These are phyloP conservation scores for Gallinago paraguaiae DNA, from an alignment of 2,113 vertebrate species.

Conservation along the genomic window DNA sequence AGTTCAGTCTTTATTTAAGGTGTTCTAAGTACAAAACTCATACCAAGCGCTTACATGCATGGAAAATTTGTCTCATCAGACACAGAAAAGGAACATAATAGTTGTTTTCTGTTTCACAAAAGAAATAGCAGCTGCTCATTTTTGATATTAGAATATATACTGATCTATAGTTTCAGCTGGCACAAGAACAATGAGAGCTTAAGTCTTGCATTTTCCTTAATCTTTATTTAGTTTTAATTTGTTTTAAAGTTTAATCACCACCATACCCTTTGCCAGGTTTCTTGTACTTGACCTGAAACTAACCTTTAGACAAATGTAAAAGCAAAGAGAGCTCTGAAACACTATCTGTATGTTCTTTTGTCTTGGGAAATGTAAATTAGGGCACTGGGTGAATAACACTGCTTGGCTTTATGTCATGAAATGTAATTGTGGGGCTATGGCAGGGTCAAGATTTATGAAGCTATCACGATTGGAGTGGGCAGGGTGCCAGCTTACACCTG, in stretches of 20 bases:
- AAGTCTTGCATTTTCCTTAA: slow-evolving; percentile 55
- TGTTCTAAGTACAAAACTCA: neutral
- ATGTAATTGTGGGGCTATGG: slow-evolving; percentile 58
- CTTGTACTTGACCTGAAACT: slow-evolving; percentile 69
- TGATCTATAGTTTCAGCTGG: slow-evolving; percentile 58
- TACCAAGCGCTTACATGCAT: neutral
- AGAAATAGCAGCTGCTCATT: slow-evolving; percentile 54
- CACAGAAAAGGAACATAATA: neutral
- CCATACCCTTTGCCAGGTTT: slow-evolving; percentile 54
- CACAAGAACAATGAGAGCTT: slow-evolving; percentile 59
- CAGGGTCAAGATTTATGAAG: slow-evolving; percentile 77
- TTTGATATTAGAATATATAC: slow-evolving; percentile 62
- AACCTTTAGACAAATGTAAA: slow-evolving; percentile 65
- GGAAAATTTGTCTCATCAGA: neutral
- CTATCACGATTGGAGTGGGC: slow-evolving; percentile 61
- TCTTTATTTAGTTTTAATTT: slow-evolving; percentile 69
- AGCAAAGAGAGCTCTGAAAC: slow-evolving; percentile 67
- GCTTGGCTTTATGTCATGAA: slow-evolving; percentile 74
- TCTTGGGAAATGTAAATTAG: slow-evolving; percentile 75
- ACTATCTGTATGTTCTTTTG: slow-evolving; percentile 70
- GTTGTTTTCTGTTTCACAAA: slow-evolving; percentile 11
- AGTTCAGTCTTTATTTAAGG: neutral
- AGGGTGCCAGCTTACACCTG: slow-evolving; percentile 70
- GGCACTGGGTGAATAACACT: slow-evolving; percentile 68
- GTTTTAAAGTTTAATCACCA: slow-evolving; percentile 63